Evolutionary conservation across 1,140 invertebrate genomes (phyloP), one percentile per base, ranked within the genome.

Genomic region (Delia radicum): DNA sequence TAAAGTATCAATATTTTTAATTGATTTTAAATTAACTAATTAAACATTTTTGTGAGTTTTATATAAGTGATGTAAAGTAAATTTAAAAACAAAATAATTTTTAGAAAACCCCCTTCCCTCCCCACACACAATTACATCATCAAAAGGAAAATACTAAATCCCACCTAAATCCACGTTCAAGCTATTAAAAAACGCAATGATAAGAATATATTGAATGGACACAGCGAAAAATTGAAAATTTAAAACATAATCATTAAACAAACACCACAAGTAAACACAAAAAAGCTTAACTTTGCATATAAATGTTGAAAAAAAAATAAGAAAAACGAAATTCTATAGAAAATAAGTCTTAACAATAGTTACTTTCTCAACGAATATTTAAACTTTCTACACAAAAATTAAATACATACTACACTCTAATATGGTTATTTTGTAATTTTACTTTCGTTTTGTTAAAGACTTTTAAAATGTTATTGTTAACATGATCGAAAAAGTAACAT

Each of bases 291-390:
- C 18, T 55, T 21, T 18, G 46, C 18, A 21, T 55, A 21, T 55
- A 55, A 69, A 69, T 18, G 65, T 55, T 55, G 65, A 71, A 75
- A 75, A 74, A 74, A 24, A 29, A 63, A 48, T 29, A 74, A 74
- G 0, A 75, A 69, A 46, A 31, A 33, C 42, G 48, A 48, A 26
- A 48, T 69, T 72, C 31, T 72, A 71, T 33, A 62, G 31, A 27
- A 27, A 72, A 27, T 61, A 75, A 72, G 26, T 28, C 29, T 65
- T 75, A 75, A 71, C 74, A 71, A 75, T 62, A 71, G 74, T 75
- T 75, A 75, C 74, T 75, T 75, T 69, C 65, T 75, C 74, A 75
- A 75, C 74, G 74, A 75, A 75, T 75, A 42, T 15, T 15, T 15
- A 42, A 10, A 42, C n/a, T 42, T 42, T 0, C 37, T 42, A 42